These are phyloP conservation scores for Heliconius hewitsoni DNA, from an alignment of 1,140 invertebrate species.

Conservation along the genomic window DNA sequence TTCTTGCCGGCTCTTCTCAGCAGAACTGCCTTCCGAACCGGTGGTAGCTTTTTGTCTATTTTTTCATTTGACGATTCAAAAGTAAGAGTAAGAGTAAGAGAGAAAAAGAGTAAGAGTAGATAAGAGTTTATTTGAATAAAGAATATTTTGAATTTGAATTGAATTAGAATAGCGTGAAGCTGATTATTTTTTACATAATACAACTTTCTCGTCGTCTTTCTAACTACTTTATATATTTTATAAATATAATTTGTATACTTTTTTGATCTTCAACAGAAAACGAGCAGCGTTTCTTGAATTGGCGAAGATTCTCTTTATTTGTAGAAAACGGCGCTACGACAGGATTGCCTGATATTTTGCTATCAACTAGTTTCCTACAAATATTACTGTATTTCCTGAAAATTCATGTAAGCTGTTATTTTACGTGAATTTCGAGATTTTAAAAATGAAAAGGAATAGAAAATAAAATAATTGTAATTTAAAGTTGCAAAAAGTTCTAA, in stretches of 20 bases:
- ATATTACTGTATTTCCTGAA: not conserved
- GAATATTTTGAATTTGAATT: too few relatives aligned
- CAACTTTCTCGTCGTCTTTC: not conserved
- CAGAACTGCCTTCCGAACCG: too few relatives aligned
- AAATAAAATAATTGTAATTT: not conserved
- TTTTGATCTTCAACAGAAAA: not conserved
- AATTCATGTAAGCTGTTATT: not conserved
- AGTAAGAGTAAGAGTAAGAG: too few relatives aligned
- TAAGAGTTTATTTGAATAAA: too few relatives aligned
- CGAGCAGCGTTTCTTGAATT: not conserved
- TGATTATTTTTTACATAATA: too few relatives aligned
- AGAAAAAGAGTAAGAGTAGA: too few relatives aligned
- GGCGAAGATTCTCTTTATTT: slow-evolving; percentile 6
- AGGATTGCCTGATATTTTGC: slow-evolving; percentile 5
- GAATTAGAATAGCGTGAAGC: too few relatives aligned
- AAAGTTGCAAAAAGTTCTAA: too few relatives aligned
- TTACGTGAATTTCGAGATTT: not conserved
- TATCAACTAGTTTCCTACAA: not conserved
- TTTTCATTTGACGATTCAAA: too few relatives aligned
- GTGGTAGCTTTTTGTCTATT: too few relatives aligned
- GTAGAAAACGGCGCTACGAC: not conserved
- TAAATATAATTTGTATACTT: not conserved
- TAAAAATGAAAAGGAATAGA: not conserved
- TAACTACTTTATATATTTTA: not conserved
- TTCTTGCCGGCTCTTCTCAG: too few relatives aligned